phyloP scores from a whole-genome alignment of 1,140 invertebrate species.

The Heliconius hermathena region DNA sequence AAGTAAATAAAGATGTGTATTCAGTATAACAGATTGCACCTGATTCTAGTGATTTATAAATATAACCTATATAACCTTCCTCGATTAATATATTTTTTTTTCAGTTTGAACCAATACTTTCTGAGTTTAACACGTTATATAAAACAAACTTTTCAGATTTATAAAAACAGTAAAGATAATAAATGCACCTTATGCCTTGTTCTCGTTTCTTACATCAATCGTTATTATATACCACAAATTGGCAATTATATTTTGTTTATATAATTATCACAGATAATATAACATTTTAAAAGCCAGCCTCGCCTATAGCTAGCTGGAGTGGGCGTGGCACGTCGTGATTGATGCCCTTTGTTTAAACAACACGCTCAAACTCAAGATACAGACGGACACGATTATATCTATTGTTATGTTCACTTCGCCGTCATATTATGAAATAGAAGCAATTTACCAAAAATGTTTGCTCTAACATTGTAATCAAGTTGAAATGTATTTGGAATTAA shows the following conservation, averaged over 20 bases:
- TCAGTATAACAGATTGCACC: too few species aligned
- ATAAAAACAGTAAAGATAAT: too few species aligned
- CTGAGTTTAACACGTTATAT: too few species aligned
- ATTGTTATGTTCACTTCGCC: conserved; percentile 6
- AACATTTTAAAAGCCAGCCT: not conserved
- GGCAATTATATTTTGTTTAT: too few species aligned
- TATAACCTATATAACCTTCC: too few species aligned
- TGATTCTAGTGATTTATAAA: too few species aligned
- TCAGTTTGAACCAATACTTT: too few species aligned
- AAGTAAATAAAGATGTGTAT: too few species aligned
- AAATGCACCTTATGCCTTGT: too few species aligned
- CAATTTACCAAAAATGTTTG: conserved; percentile 5
- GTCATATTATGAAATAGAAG: conserved; percentile 13
- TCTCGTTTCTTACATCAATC: too few species aligned
- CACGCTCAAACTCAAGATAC: conserved; percentile 41
- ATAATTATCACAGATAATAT: not conserved
- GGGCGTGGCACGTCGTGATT: conserved; percentile 56
- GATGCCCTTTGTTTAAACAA: conserved; percentile 70
- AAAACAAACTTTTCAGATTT: too few species aligned
- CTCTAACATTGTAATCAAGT: not conserved
- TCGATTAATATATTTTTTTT: too few species aligned
- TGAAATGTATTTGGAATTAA: conserved; percentile 17
- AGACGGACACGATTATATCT: conserved; percentile 32
- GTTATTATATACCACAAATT: not conserved
- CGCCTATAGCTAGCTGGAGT: conserved; percentile 45